phyloP scores from a whole-genome alignment of 2,797 vertebrate genomes.

The Diplodus puntazzo region DNA sequence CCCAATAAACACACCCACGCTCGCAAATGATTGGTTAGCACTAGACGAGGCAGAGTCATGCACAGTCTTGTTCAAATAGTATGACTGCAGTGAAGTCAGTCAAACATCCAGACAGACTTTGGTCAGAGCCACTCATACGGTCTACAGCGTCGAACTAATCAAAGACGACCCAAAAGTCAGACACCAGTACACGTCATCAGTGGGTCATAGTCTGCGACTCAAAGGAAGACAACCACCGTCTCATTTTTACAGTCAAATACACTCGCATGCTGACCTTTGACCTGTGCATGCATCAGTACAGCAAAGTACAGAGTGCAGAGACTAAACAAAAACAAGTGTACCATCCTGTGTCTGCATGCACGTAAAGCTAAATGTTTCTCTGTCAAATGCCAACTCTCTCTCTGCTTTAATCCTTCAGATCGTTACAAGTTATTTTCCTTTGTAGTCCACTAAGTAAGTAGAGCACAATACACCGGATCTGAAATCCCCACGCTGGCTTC shows the following conservation, averaged over 20 bases:
- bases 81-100: slow-evolving; percentile 51
- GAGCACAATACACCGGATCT: too few species aligned
- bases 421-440: neutral
- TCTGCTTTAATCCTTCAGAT: neutral
- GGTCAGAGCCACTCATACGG: slow-evolving; percentile 49
- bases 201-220: slow-evolving; percentile 53
- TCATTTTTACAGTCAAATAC: slow-evolving; percentile 32
- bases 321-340: slow-evolving; percentile 15
- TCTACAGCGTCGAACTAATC: slow-evolving; percentile 28
- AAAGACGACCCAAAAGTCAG: slow-evolving; percentile 35
- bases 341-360: neutral
- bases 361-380: neutral
- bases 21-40: slow-evolving; percentile 56
- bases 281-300: neutral
- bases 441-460: neutral
- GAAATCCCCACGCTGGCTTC: too few species aligned
- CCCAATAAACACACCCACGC: slow-evolving; percentile 55
- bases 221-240: slow-evolving; percentile 14
- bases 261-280: slow-evolving; percentile 46
- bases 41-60: slow-evolving; percentile 58
- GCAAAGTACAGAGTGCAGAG: neutral
- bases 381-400: neutral
- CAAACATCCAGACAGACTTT: slow-evolving; percentile 68
- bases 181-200: slow-evolving; percentile 61
- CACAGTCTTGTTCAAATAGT: slow-evolving; percentile 71